Conservation (phyloP, 2,797 vertebrate species). For the Peromyscus eremicus region DNA sequence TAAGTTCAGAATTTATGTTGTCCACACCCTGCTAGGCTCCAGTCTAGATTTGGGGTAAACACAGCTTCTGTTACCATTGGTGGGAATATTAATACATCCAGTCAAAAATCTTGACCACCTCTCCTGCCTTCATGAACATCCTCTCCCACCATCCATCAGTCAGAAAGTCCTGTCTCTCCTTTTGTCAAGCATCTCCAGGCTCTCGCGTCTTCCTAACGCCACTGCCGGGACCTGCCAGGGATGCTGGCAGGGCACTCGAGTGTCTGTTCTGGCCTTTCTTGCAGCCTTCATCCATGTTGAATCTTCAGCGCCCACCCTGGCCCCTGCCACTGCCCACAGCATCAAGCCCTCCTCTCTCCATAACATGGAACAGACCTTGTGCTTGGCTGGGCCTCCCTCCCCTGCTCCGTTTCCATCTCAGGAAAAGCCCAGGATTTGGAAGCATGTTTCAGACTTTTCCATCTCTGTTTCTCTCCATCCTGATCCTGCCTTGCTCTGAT, state of each 20-base stretch:
- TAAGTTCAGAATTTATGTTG: background rate
- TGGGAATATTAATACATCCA: background rate
- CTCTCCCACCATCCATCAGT: background rate
- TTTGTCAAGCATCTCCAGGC: background rate
- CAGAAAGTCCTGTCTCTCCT: background rate
- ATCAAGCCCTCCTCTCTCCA: background rate
- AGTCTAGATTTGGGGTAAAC: background rate
- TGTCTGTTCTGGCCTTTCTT: background rate
- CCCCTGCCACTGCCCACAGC: background rate
- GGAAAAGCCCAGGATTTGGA: background rate
- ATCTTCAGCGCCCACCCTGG: no score
- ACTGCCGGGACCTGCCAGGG: background rate
- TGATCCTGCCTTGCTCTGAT: background rate
- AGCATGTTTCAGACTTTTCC: background rate
- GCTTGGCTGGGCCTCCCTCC: background rate
- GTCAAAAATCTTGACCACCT: background rate
- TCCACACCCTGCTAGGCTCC: fast-evolving
- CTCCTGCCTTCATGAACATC: background rate
- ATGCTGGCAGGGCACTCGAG: background rate
- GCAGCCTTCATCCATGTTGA: background rate
- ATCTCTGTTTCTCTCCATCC: background rate
- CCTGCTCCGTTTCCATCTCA: background rate
- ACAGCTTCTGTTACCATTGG: background rate
- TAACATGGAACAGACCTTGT: background rate
- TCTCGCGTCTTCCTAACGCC: background rate